Evolutionary conservation across 1,140 invertebrate genomes (phyloP).

Genomic region (Octopus bimaculoides): DNA sequence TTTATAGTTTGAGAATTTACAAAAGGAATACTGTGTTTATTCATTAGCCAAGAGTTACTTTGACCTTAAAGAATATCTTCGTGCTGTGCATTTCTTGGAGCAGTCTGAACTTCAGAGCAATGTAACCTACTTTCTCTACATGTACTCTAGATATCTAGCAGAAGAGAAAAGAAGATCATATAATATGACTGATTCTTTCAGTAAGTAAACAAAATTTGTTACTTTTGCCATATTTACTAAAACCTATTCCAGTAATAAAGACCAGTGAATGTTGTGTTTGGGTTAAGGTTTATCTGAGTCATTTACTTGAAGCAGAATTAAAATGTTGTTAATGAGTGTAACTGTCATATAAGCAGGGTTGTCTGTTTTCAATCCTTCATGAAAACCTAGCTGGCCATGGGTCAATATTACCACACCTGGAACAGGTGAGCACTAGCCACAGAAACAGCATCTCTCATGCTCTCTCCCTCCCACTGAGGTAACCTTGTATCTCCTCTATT

Average conservation of each 20-base stretch:
- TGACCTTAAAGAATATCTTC: slow-evolving; percentile 87
- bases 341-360: too few relatives aligned
- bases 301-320: too few relatives aligned
- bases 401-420: too few relatives aligned
- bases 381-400: too few relatives aligned
- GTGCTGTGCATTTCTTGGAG: slow-evolving; percentile 80
- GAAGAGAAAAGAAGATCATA: slow-evolving; percentile 85
- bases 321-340: too few relatives aligned
- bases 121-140: slow-evolving; percentile 75
- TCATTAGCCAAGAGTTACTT: slow-evolving; percentile 85
- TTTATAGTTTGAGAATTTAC: slow-evolving; percentile 45
- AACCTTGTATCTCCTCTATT: too few relatives aligned
- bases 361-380: too few relatives aligned
- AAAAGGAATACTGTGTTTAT: slow-evolving; percentile 68
- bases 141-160: slow-evolving; percentile 81
- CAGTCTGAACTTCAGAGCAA: slow-evolving; percentile 63
- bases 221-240: neutral
- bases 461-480: too few relatives aligned
- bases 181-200: slow-evolving; percentile 75
- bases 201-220: slow-evolving; percentile 44
- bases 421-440: too few relatives aligned
- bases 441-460: too few relatives aligned
- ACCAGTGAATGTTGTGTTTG: neutral
- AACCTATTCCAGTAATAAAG: neutral
- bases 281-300: neutral